A percentile compares a stretch with the other conserved stretches of the same genome.
phyloP scores from a whole-genome alignment of 2,888 invertebrate species.

The Agonum fuliginosum region DNA sequence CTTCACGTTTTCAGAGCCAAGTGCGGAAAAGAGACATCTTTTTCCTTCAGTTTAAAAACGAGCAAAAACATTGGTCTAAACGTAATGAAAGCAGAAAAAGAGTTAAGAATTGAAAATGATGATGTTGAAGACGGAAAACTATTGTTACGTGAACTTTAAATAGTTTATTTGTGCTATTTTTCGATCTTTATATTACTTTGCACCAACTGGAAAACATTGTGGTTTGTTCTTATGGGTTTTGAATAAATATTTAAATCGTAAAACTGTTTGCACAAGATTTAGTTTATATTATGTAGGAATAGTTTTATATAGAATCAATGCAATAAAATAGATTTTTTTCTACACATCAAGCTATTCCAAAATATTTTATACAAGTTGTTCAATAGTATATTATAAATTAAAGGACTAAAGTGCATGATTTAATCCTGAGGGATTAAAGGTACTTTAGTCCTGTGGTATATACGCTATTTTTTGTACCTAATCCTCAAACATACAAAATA shows the following conservation, averaged over 20 bases:
- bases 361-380: background rate
- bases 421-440: too few relatives aligned
- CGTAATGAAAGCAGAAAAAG: slow-evolving; percentile 42
- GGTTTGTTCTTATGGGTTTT: too few relatives aligned
- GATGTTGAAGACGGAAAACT: slow-evolving; percentile 19
- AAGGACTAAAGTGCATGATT: too few relatives aligned
- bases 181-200: background rate
- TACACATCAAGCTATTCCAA: slow-evolving; percentile 4
- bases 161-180: slow-evolving; percentile 17
- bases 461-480: too few relatives aligned
- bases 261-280: slow-evolving; percentile 9
- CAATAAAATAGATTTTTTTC: slow-evolving; percentile 9
- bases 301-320: slow-evolving; percentile 32
- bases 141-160: slow-evolving; percentile 5
- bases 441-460: too few relatives aligned
- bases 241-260: slow-evolving; percentile 36
- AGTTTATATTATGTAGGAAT: slow-evolving; percentile 18
- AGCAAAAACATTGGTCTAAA: slow-evolving; percentile 26
- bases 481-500: too few relatives aligned
- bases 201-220: too few relatives aligned
- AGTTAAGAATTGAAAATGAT: slow-evolving; percentile 19
- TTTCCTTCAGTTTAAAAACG: slow-evolving; percentile 24
- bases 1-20: slow-evolving; percentile 29
- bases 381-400: too few relatives aligned
- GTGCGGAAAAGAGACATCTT: slow-evolving; percentile 43